Evolutionary conservation across 2,888 invertebrate species (phyloP).

Genomic region (Drosophila antonietae): DNA sequence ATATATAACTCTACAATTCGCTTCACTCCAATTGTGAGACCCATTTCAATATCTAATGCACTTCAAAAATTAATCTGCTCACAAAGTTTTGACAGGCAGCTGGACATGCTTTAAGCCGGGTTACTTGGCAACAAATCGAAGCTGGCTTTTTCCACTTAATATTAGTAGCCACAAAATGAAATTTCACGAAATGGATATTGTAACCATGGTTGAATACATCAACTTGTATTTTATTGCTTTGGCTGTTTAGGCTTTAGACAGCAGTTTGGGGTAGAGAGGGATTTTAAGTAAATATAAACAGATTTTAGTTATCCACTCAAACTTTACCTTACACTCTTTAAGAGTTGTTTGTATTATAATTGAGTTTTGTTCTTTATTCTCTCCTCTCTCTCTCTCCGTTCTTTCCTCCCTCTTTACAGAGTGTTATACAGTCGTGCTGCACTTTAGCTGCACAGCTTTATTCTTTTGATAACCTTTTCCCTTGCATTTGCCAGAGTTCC

Average conservation of each 20-base stretch:
- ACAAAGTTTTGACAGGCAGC: background rate
- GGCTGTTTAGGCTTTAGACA: slow-evolving; percentile 1
- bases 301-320: background rate
- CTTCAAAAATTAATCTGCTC: background rate
- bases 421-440: background rate
- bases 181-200: slow-evolving; percentile 11
- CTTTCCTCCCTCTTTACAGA: background rate
- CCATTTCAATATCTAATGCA: background rate
- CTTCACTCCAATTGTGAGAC: background rate
- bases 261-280: background rate
- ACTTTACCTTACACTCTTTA: background rate
- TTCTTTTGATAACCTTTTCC: slow-evolving; percentile 34
- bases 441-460: background rate
- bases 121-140: slow-evolving; percentile 20
- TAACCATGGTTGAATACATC: slow-evolving; percentile 29
- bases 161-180: slow-evolving; percentile 14
- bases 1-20: background rate
- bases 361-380: background rate
- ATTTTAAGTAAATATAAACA: background rate
- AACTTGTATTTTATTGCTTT: slow-evolving; percentile 12
- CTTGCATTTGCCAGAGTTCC: slow-evolving; percentile 14
- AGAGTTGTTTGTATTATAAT: background rate
- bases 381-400: background rate
- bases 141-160: background rate
- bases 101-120: background rate